These are phyloP conservation scores for Anthoscopus minutus DNA, from an alignment of 2,113 vertebrate species.

Conservation along the genomic window DNA sequence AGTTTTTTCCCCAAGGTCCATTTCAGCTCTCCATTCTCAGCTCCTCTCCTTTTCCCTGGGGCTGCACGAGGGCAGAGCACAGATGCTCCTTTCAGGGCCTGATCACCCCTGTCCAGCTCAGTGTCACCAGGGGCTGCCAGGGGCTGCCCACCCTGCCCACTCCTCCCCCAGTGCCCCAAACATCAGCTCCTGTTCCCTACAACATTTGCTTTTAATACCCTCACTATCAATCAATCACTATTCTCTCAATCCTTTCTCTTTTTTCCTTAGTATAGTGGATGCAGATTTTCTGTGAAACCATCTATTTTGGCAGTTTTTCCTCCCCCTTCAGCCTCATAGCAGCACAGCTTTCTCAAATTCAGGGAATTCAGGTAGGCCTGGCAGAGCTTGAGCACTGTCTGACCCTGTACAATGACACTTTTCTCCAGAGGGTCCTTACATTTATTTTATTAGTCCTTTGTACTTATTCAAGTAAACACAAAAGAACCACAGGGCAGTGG, in stretches of 20 bases:
- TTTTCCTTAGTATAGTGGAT: neutral
- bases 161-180: neutral
- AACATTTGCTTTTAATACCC: neutral
- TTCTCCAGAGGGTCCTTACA: neutral
- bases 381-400: neutral
- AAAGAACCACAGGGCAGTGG: neutral
- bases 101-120: neutral
- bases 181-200: neutral
- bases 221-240: neutral
- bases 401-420: neutral
- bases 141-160: neutral
- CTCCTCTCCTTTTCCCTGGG: neutral
- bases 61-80: neutral
- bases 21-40: no score
- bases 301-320: neutral
- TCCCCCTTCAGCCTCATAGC: neutral
- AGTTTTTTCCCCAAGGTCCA: no score
- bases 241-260: neutral
- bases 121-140: neutral
- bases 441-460: neutral
- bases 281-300: neutral
- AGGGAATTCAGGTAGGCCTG: neutral
- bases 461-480: neutral
- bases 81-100: rapidly evolving
- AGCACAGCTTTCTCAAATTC: neutral